Percentiles rank a stretch among this genome's conserved stretches.
Conservation (phyloP, 2,113 vertebrate species). For the Narcine bancroftii region DNA sequence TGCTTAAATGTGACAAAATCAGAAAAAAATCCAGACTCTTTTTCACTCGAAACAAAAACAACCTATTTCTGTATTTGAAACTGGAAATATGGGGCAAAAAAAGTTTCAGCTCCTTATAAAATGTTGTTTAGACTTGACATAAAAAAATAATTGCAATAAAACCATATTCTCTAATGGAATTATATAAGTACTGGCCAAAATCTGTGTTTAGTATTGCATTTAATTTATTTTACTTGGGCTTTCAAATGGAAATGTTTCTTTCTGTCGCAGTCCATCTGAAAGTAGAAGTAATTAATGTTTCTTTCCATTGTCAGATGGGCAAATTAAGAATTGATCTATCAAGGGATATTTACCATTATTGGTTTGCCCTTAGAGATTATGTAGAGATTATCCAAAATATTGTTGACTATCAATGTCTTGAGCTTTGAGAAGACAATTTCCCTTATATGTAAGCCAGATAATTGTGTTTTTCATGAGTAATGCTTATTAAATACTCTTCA, state of each 20-base stretch:
- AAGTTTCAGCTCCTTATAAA: neutral
- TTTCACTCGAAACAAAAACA: neutral
- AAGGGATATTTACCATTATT: neutral
- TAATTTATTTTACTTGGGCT: neutral
- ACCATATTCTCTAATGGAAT: neutral
- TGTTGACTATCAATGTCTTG: neutral
- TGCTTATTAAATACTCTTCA: neutral
- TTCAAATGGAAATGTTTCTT: neutral
- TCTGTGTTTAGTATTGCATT: neutral
- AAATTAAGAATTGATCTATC: conserved; percentile 19
- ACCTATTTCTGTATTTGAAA: neutral
- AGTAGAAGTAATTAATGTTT: neutral
- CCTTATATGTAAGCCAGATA: neutral
- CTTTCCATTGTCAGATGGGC: neutral
- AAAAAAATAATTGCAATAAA: neutral
- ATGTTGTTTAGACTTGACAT: neutral
- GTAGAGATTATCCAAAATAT: neutral
- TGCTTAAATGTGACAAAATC: neutral
- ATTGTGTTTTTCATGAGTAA: neutral
- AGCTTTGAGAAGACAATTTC: neutral
- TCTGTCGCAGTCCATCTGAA: neutral
- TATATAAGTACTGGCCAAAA: neutral
- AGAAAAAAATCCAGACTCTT: neutral
- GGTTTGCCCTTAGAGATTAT: neutral
- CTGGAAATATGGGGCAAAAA: neutral